Conservation (phyloP, 1,140 invertebrate species). For the Copidosoma floridanum region DNA sequence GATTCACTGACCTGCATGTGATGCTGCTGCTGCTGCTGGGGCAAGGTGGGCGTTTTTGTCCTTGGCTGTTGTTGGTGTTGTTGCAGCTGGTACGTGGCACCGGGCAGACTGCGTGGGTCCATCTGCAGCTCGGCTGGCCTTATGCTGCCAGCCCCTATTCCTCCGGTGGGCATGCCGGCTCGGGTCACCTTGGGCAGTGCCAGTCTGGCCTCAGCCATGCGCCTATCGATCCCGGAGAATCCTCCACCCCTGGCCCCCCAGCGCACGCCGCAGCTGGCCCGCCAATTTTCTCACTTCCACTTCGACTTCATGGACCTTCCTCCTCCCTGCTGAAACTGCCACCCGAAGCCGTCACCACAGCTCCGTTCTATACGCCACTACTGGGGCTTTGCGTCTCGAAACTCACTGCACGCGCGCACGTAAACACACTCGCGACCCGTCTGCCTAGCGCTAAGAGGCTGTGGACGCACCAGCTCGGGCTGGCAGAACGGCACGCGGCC, state of each 20-base stretch:
- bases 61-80: background rate
- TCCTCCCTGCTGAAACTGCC: conserved; percentile 23
- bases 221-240: conserved; percentile 15
- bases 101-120: conserved; percentile 44
- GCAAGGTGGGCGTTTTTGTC: background rate
- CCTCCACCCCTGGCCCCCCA: background rate
- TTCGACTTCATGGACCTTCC: conserved; percentile 41
- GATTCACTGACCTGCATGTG: conserved; percentile 18
- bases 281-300: conserved; percentile 15
- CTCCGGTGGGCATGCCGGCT: conserved; percentile 33
- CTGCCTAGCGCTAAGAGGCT: too few relatives aligned
- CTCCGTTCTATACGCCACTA: conserved; percentile 29
- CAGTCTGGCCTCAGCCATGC: conserved; percentile 7
- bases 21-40: background rate
- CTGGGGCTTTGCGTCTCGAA: conserved; percentile 30
- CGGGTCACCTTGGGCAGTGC: conserved; percentile 33
- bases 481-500: too few relatives aligned
- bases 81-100: conserved; percentile 8
- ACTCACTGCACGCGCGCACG: background rate
- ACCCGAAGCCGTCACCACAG: conserved; percentile 27
- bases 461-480: too few relatives aligned
- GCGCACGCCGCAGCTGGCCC: conserved; percentile 15
- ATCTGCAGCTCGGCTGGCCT: conserved; percentile 45
- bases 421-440: too few relatives aligned
- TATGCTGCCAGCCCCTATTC: background rate